Evolutionary conservation across 2,113 vertebrate genomes (phyloP).

Genomic region (Poeciliopsis prolifica): DNA sequence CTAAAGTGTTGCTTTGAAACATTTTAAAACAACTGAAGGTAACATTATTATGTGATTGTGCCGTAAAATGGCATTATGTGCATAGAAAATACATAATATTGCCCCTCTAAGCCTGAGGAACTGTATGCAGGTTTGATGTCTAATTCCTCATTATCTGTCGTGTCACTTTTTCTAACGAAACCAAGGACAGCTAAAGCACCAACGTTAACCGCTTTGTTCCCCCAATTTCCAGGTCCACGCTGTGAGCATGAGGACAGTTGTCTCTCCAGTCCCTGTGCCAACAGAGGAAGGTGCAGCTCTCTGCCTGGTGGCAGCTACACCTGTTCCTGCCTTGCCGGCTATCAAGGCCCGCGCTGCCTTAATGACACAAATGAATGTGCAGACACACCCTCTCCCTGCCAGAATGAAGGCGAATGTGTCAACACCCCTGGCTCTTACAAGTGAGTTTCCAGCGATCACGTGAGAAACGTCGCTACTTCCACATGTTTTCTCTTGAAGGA

Average conservation of each 20-base stretch:
- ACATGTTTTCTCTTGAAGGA: neutral
- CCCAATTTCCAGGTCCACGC: slow-evolving; percentile 74
- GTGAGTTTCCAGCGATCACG: slow-evolving; percentile 36
- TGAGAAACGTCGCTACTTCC: neutral
- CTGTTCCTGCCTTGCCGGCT: slow-evolving; percentile 85
- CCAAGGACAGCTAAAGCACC: neutral
- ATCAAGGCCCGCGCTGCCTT: slow-evolving; percentile 84
- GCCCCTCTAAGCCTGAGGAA: neutral
- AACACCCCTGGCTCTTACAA: slow-evolving; percentile 86
- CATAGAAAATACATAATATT: too few relatives aligned
- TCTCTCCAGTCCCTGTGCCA: slow-evolving; percentile 87
- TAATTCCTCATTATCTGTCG: neutral
- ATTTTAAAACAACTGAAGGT: too few relatives aligned
- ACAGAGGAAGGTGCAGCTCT: slow-evolving; percentile 85
- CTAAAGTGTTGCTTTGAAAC: too few relatives aligned
- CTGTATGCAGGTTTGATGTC: neutral
- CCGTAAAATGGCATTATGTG: too few relatives aligned
- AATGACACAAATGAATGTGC: slow-evolving; percentile 89
- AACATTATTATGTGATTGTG: too few relatives aligned
- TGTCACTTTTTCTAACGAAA: neutral
- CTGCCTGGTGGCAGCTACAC: slow-evolving; percentile 80
- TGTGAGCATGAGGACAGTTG: slow-evolving; percentile 90
- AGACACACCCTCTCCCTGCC: slow-evolving; percentile 73
- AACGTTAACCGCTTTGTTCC: neutral
- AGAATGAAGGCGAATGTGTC: slow-evolving; percentile 83